Percentiles rank a stretch among this genome's conserved stretches.
Conservation (phyloP, 2,888 invertebrate genomes). For the Sminthurinus aureus region DNA sequence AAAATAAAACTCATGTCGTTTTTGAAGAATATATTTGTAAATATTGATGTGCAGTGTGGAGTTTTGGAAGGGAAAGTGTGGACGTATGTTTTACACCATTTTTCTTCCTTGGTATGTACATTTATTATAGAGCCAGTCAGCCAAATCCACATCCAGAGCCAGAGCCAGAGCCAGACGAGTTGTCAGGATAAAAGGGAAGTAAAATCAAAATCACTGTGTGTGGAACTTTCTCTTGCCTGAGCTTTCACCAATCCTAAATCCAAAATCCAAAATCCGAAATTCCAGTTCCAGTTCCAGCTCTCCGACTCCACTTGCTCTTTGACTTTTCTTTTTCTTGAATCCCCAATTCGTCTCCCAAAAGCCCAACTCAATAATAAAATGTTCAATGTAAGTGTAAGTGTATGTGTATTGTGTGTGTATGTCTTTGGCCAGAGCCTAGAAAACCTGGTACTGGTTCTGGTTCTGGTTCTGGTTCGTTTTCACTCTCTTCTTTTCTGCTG, state of each 20-base stretch:
- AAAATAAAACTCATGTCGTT: too few relatives aligned
- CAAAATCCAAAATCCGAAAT: not conserved
- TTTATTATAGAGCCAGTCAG: not conserved
- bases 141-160: not conserved
- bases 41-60: too few relatives aligned
- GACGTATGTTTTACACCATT: conserved; percentile 2
- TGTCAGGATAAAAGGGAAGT: conserved; percentile 10
- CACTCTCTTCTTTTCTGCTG: conserved; percentile 15
- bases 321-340: conserved; percentile 19
- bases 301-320: not conserved
- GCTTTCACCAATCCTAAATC: conserved; percentile 13
- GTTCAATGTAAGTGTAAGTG: not conserved
- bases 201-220: conserved; percentile 13
- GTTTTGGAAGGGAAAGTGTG: not conserved
- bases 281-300: too few relatives aligned
- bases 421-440: too few relatives aligned
- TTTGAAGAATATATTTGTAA: too few relatives aligned
- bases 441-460: too few relatives aligned
- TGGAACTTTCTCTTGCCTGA: not conserved
- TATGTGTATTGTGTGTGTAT: not conserved
- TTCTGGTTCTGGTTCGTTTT: too few relatives aligned
- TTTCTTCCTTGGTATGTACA: not conserved
- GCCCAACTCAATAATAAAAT: conserved; percentile 34
- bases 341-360: conserved; percentile 5
- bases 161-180: too few relatives aligned